phyloP scores from a whole-genome alignment of 2,888 invertebrate genomes.

The Andrena chrysosceles region DNA sequence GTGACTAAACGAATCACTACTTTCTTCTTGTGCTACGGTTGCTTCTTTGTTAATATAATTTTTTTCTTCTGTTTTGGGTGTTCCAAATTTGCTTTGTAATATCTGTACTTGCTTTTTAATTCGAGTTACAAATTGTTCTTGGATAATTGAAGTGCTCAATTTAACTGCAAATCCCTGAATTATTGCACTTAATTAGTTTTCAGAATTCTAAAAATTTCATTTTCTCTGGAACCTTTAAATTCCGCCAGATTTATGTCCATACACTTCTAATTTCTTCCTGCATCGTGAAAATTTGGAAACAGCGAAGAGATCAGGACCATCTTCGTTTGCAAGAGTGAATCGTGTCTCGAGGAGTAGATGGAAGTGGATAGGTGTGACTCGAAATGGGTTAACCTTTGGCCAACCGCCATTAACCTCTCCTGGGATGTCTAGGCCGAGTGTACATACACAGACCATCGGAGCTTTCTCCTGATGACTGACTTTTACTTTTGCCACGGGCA shows the following conservation, averaged over 20 bases:
- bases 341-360: conserved; percentile 19
- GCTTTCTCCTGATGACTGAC: conserved; percentile 83
- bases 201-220: neutral
- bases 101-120: too few relatives aligned
- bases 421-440: conserved; percentile 36
- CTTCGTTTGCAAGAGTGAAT: conserved; percentile 9
- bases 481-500: conserved; percentile 84
- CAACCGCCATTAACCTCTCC: conserved; percentile 16
- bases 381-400: conserved; percentile 58
- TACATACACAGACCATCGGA: conserved; percentile 29
- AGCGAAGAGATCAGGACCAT: neutral
- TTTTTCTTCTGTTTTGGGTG: too few relatives aligned
- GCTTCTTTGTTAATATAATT: neutral
- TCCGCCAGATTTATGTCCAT: neutral
- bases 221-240: neutral
- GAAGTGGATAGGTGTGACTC: neutral
- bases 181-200: neutral
- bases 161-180: neutral
- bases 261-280: neutral
- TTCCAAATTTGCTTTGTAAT: too few relatives aligned
- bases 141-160: too few relatives aligned
- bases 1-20: conserved; percentile 4
- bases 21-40: conserved; percentile 12
- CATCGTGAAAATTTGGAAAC: too few relatives aligned
- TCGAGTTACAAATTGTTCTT: too few relatives aligned